Evolutionary conservation across 2,888 invertebrate genomes (phyloP).

Genomic region (Bugula neritina): DNA sequence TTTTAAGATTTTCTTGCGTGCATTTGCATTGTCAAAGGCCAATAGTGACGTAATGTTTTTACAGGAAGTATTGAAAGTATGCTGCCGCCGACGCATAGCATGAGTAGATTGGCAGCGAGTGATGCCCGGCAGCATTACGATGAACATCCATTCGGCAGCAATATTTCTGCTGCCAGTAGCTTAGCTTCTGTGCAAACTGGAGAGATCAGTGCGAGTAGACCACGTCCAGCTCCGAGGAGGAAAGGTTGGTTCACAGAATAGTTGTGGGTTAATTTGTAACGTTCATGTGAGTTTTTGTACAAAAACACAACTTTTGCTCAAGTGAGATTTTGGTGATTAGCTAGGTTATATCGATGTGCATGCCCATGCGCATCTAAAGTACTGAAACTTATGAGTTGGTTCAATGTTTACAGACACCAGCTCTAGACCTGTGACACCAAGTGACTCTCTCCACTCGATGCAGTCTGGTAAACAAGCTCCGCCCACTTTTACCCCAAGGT

Average conservation of each 20-base stretch:
- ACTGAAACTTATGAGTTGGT: too few species aligned
- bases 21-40: too few species aligned
- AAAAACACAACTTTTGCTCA: too few species aligned
- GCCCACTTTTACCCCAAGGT: not conserved
- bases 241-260: constrained; percentile 5
- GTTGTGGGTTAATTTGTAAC: too few species aligned
- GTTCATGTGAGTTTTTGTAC: too few species aligned
- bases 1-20: too few species aligned
- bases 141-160: not conserved
- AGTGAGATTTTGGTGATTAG: too few species aligned
- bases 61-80: not conserved
- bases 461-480: not conserved
- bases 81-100: not conserved
- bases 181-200: not conserved
- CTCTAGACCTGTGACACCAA: not conserved
- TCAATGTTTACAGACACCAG: too few species aligned
- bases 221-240: not conserved
- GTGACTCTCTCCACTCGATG: not conserved
- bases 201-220: not conserved
- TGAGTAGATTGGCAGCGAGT: not conserved
- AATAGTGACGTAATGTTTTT: too few species aligned
- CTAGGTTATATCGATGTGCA: too few species aligned
- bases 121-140: not conserved
- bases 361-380: too few species aligned
- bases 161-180: constrained; percentile 19